Evolutionary conservation across 2,113 vertebrate species (phyloP).

Genomic region (Bubalus kerabau): DNA sequence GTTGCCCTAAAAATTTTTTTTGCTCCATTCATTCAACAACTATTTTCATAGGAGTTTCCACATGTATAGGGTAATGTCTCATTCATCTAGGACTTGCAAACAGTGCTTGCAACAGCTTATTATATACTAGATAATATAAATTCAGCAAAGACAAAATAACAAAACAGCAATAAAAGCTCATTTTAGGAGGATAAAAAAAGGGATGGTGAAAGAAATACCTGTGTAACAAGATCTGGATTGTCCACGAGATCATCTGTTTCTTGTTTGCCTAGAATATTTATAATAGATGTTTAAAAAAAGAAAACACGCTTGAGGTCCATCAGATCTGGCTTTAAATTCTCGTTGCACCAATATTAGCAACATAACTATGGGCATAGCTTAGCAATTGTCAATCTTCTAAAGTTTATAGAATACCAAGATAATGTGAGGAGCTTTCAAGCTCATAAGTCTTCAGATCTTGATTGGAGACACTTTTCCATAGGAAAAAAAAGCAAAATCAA

Average conservation of each 20-base stretch:
- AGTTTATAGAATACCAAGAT: neutral
- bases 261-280: neutral
- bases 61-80: neutral
- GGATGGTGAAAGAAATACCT: neutral
- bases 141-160: neutral
- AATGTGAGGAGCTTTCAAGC: neutral
- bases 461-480: neutral
- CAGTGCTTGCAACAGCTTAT: neutral
- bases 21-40: neutral
- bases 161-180: neutral
- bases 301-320: neutral
- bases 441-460: neutral
- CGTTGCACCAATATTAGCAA: neutral
- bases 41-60: neutral
- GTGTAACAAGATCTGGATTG: neutral
- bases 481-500: neutral
- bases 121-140: neutral
- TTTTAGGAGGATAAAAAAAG: neutral
- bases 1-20: neutral
- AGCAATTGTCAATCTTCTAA: neutral
- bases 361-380: neutral
- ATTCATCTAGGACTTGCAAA: neutral
- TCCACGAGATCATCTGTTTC: neutral
- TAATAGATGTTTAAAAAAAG: neutral
- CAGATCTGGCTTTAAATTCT: neutral